Evolutionary conservation across 2,113 vertebrate genomes (phyloP), one percentile per base, ranked within the genome.

Genomic region (Plotosus lineatus): DNA sequence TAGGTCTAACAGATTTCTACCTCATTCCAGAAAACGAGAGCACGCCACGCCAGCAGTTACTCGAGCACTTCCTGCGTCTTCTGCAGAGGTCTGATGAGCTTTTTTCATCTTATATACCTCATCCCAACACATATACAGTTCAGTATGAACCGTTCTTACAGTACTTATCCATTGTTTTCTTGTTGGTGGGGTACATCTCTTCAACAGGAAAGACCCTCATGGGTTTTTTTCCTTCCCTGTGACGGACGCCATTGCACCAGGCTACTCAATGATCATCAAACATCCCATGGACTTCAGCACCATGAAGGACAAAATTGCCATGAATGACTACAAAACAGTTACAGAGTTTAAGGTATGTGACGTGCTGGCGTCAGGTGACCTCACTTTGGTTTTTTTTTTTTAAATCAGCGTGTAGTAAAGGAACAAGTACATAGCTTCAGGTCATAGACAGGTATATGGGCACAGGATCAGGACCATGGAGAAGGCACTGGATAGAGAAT

Each of bases 231-330:
- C 98, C 78, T 97, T 96, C 90, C 98, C 98, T 44, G 98, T 99
- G 74, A 99, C 98, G 0, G 97, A 99, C 86, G 96, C 96, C 4
- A 99, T 99, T 12, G 98, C 98, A 78, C 97, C 98, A 8, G 97
- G 97, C 28, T 99, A 99, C 90, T 99, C 97, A 28, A 93, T 96
- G 91, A 98, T 99, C 88, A 99, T 99, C 90, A 99, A 99, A 66
- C 97, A 99, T 86, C 98, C 98, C 0, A 99, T 99, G 98, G 98
- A 99, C 87, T 99, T 99, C 87, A 97, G 97, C 89, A 99, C 96
- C 0, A 98, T 99, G 96, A 98, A 96, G 83, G 96, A 99, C 89
- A 99, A 98, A 90, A 98, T 98, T 15, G 81, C 85, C 58, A 91
- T 94, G n/a, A 97, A 97, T 3, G 97, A 98, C 8, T 99, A 99